Evolutionary conservation across 2,888 invertebrate species (phyloP), one percentile per base, ranked within the genome.

Genomic region (Zonitis immaculata): DNA sequence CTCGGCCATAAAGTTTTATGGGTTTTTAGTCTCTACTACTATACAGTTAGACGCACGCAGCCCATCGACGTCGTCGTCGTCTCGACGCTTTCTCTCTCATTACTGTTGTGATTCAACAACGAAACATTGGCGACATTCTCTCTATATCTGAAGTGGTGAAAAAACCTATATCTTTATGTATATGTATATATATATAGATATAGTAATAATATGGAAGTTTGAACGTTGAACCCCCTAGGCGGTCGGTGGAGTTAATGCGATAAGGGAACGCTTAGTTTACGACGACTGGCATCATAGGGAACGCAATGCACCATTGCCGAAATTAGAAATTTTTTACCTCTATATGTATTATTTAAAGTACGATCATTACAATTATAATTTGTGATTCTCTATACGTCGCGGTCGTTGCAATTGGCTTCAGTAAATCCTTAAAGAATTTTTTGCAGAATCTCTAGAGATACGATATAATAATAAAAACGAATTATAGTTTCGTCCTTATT

Each of bases 1-100:
- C 35, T 35, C 63, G 72, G 71, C 71, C 74, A 72, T 76, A 76
- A 76, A 76, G 74, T 76, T 76, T 76, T 76, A 76, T 75, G 73
- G 73, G 68, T 70, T 67, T 69, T n/a, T n/a, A n/a, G n/a, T n/a
- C n/a, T n/a, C n/a, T n/a, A n/a, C n/a, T n/a, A n/a, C 64, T 66
- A 67, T 65, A 70, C 66, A 70, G 71, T 68, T 69, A 69, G 70
- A 68, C 69, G 70, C 68, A 71, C 70, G 71, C 71, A 72, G 64
- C 67, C 18, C 14, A 35, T 39, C n/a, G 39, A 6, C 39, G 39
- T 11, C 32, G n/a, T 16, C 16, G 16, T 18, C 72, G 71, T 67
- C 72, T 60, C 59, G 57, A 52, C 58, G 67, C 68, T 59, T 67
- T 64, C 52, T 56, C 52, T 32, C 12, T 16, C 1, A 18, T 35